These are phyloP conservation scores for Leistus spinibarbis DNA, from an alignment of 2,888 invertebrate species.

Conservation along the genomic window DNA sequence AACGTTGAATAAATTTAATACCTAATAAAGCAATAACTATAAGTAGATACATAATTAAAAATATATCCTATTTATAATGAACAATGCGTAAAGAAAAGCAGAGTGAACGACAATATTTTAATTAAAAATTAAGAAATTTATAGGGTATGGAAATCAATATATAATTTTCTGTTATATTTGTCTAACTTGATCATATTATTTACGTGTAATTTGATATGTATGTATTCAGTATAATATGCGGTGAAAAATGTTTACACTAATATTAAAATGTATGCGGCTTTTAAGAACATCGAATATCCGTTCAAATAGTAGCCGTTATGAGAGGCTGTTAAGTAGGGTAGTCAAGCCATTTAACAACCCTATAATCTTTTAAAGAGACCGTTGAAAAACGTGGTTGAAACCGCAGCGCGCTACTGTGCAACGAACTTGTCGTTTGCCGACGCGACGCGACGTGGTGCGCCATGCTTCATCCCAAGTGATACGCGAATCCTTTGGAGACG, in stretches of 20 bases:
- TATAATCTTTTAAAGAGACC: not conserved
- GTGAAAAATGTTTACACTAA: not conserved
- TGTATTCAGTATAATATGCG: no score
- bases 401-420: not conserved
- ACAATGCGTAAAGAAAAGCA: no score
- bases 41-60: no score
- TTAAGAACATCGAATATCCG: not conserved
- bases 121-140: no score
- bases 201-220: no score
- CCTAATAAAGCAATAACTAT: no score
- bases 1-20: no score
- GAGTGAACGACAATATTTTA: no score
- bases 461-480: conserved; percentile 39
- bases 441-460: not conserved
- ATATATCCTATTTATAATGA: no score
- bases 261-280: not conserved
- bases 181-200: no score
- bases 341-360: conserved; percentile 2
- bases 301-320: not conserved
- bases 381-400: not conserved
- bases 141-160: no score
- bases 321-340: not conserved
- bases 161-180: no score
- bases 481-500: conserved; percentile 45
- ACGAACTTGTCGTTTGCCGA: conserved; percentile 5